Evolutionary conservation across 2,888 invertebrate species (phyloP).

Genomic region (Falcaria lacertinaria): DNA sequence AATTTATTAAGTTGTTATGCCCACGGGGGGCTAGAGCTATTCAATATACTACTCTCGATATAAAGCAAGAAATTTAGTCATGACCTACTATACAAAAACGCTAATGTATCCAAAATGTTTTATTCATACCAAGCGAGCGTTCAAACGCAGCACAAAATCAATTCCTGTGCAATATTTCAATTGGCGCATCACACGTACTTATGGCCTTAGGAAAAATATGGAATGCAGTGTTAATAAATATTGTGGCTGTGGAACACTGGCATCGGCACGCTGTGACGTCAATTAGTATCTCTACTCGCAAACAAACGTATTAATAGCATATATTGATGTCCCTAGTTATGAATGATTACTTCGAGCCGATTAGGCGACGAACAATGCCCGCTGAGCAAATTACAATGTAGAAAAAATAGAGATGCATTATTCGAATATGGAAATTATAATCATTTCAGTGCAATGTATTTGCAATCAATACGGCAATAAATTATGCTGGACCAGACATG

Average conservation of each 20-base stretch:
- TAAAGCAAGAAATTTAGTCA: neutral
- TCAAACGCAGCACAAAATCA: slow-evolving; percentile 31
- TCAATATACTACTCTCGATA: neutral
- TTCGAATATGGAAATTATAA: neutral
- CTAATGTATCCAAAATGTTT: slow-evolving; percentile 3
- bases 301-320: slow-evolving; percentile 20
- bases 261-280: slow-evolving; percentile 42
- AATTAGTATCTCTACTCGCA: slow-evolving; percentile 43
- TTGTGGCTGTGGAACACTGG: slow-evolving; percentile 37
- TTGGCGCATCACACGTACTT: slow-evolving; percentile 61
- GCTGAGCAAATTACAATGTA: neutral
- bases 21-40: neutral
- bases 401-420: neutral
- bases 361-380: neutral
- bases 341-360: neutral
- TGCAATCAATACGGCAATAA: neutral
- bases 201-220: slow-evolving; percentile 63
- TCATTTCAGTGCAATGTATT: neutral
- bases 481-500: neutral
- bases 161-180: slow-evolving; percentile 53
- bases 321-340: slow-evolving; percentile 4
- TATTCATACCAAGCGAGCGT: slow-evolving; percentile 12
- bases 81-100: neutral
- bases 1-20: slow-evolving; percentile 1
- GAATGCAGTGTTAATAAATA: slow-evolving; percentile 55